Conservation (phyloP, 2,888 invertebrate genomes). For the Invenusta paracnida region DNA sequence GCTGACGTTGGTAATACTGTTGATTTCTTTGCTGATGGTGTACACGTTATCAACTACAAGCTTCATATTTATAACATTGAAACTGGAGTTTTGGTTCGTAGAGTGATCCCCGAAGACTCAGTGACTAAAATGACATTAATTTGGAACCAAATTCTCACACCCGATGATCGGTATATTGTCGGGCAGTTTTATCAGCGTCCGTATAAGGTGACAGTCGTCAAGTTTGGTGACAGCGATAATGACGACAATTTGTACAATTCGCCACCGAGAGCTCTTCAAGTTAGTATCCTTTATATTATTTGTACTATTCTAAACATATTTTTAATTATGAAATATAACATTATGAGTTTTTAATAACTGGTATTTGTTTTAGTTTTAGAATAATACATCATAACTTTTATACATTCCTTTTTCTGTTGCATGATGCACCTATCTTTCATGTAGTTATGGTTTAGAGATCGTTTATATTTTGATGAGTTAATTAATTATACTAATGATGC, state of each 20-base stretch:
- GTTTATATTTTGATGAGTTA: too few species aligned
- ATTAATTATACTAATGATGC: too few species aligned
- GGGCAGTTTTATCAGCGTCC: neutral
- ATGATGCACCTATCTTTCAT: too few species aligned
- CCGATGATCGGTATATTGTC: neutral
- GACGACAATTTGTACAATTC: neutral
- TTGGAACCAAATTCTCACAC: neutral
- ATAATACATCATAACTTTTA: too few species aligned
- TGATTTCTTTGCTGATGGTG: neutral
- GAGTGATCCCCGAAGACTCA: neutral
- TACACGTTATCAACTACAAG: slow-evolving; percentile 28
- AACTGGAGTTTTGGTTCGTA: neutral
- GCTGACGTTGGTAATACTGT: slow-evolving; percentile 4
- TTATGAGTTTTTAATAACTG: too few species aligned
- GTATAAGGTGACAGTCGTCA: neutral
- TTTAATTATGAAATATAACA: too few species aligned
- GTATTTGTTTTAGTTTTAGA: too few species aligned
- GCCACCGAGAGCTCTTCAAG: neutral
- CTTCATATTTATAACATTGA: neutral
- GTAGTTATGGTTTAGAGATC: too few species aligned
- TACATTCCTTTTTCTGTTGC: too few species aligned
- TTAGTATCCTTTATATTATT: too few species aligned
- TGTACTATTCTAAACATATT: too few species aligned
- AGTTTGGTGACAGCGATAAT: neutral
- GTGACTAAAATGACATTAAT: neutral